These are phyloP conservation scores for Seriola aureovittata DNA, from an alignment of 2,113 vertebrate species.

Conservation along the genomic window DNA sequence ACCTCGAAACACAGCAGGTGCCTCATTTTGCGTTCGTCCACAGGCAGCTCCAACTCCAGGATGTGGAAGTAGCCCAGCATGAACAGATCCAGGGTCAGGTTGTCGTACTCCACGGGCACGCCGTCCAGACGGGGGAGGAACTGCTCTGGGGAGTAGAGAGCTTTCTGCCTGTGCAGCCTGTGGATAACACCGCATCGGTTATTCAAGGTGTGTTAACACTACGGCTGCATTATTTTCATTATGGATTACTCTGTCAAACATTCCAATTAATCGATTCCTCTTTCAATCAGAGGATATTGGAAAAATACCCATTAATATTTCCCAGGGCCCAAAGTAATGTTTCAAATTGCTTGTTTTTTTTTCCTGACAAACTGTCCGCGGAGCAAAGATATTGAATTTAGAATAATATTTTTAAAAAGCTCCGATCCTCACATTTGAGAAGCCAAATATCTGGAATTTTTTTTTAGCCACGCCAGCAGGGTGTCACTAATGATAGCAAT, in stretches of 20 bases:
- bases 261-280: neutral
- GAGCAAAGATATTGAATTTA: neutral
- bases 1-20: constrained; percentile 98
- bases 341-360: neutral
- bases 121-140: constrained; percentile 89
- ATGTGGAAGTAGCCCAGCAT: constrained; percentile 99
- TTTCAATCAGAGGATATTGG: neutral
- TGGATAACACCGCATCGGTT: constrained; percentile 13
- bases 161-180: constrained; percentile 82
- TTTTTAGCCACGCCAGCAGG: neutral
- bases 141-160: constrained; percentile 92
- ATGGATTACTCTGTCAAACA: neutral
- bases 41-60: constrained; percentile 91
- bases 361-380: neutral
- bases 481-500: neutral
- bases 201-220: neutral
- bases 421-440: neutral
- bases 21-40: constrained; percentile 91
- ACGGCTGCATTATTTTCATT: neutral
- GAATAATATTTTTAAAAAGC: neutral
- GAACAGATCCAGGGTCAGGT: constrained; percentile 93
- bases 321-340: neutral
- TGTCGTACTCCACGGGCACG: constrained; percentile 84
- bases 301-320: neutral
- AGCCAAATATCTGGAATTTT: neutral